Conservation (phyloP, 2,797 vertebrate species). For the Chelonia mydas region DNA sequence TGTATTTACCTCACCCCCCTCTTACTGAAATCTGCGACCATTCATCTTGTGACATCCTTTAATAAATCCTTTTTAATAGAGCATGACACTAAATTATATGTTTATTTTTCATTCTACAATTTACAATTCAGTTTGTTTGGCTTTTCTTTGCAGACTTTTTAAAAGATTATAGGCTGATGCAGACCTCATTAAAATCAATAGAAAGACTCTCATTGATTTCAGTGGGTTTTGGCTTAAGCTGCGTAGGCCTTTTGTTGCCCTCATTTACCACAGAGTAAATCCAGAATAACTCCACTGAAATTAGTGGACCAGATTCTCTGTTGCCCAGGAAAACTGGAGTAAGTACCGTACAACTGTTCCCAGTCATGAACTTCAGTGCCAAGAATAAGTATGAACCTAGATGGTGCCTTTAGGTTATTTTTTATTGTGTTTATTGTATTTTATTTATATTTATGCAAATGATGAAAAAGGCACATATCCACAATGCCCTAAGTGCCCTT, state of each 20-base stretch:
- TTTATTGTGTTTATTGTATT: neutral
- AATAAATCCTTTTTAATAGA: constrained; percentile 13
- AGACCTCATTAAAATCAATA: neutral
- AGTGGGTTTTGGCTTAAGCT: neutral
- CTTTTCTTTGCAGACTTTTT: neutral
- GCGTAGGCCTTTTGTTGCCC: neutral
- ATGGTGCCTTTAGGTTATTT: neutral
- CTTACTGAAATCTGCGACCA: constrained; percentile 31
- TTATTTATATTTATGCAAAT: neutral
- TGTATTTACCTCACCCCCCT: constrained; percentile 19
- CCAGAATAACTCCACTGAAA: neutral
- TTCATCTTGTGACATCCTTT: constrained; percentile 48
- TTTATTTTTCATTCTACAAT: neutral
- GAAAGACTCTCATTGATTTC: neutral
- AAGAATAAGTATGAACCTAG: neutral
- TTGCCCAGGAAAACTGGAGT: neutral
- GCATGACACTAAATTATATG: fast-evolving
- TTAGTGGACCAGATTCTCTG: neutral
- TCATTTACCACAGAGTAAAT: neutral
- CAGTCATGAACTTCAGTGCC: neutral
- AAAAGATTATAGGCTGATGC: neutral
- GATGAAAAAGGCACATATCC: neutral
- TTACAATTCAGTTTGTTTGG: neutral
- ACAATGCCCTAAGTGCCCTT: neutral
- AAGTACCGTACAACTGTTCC: neutral